Percentiles rank a stretch among this genome's conserved stretches.
These are phyloP conservation scores for Schlechtendalia chinensis DNA, from an alignment of 1,140 invertebrate genomes.

Conservation along the genomic window DNA sequence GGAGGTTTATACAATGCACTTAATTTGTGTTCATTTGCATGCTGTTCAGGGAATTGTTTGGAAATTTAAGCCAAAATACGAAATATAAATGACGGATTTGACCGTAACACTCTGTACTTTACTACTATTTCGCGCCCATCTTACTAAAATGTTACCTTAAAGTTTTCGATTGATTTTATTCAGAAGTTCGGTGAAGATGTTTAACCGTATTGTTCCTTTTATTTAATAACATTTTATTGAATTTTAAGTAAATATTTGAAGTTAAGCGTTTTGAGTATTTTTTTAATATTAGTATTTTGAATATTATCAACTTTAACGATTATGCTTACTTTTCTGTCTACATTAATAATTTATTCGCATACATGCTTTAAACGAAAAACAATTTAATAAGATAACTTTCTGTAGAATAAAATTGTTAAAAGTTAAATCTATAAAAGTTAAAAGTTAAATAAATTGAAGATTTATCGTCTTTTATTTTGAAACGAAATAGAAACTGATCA, in stretches of 20 bases:
- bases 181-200: no score
- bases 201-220: no score
- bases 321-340: no score
- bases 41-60: constrained; percentile 24
- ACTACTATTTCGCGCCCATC: background rate
- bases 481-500: constrained; percentile 2
- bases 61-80: constrained; percentile 25
- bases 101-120: background rate
- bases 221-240: no score
- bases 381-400: background rate
- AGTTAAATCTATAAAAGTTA: background rate
- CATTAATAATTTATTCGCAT: no score
- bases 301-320: no score
- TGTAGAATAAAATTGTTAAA: background rate
- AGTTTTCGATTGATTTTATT: background rate
- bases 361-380: no score
- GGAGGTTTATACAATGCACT: constrained; percentile 18
- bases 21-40: constrained; percentile 40
- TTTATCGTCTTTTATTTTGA: background rate
- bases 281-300: no score
- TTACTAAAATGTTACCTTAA: background rate
- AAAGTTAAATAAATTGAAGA: background rate
- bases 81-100: constrained; percentile 24
- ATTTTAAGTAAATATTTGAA: background rate
- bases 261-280: background rate